Percentiles rank a stretch among this genome's conserved stretches.
These are phyloP conservation scores for Spilosoma lubricipeda DNA, from an alignment of 2,888 invertebrate species.

Conservation along the genomic window DNA sequence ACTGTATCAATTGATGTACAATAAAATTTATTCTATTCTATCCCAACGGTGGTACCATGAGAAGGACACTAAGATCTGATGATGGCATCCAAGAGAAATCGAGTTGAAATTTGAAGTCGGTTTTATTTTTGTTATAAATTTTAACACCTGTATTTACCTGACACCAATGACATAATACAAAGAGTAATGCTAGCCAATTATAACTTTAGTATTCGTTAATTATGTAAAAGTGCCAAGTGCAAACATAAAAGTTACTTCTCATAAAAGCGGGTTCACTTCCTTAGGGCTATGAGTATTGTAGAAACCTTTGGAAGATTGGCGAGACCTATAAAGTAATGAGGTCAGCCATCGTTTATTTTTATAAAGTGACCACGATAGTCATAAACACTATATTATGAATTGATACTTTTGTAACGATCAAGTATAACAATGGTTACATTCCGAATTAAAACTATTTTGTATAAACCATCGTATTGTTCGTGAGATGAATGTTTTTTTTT, in stretches of 20 bases:
- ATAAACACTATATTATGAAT: neutral
- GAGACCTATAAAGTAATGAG: neutral
- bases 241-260: neutral
- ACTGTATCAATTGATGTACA: too few species aligned
- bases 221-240: conserved; percentile 7
- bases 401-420: neutral
- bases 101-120: too few species aligned
- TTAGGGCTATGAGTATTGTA: neutral
- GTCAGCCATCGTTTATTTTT: neutral
- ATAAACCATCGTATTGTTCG: conserved; percentile 1
- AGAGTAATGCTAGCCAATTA: neutral
- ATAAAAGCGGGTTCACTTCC: neutral
- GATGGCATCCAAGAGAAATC: too few species aligned
- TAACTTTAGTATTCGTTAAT: neutral
- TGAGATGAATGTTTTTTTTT: conserved; percentile 1
- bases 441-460: conserved; percentile 9
- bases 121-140: too few species aligned
- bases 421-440: neutral
- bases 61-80: too few species aligned
- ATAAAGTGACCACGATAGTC: neutral
- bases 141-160: neutral
- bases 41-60: too few species aligned
- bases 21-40: too few species aligned
- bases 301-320: neutral
- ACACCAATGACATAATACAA: neutral